phyloP scores from a whole-genome alignment of 2,888 invertebrate species.

The Melikaiella ostensackeni region DNA sequence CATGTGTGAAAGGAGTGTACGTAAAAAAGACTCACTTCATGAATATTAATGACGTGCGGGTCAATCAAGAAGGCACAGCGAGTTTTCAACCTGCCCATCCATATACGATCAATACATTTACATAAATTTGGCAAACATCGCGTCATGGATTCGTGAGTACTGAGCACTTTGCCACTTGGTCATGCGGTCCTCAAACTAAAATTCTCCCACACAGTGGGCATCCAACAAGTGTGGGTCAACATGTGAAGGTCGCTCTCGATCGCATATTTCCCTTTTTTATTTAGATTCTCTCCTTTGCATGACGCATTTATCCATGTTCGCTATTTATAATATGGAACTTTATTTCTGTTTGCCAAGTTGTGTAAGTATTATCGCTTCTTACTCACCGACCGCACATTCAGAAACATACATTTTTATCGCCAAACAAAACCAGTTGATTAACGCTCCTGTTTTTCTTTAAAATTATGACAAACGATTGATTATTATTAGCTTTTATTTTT shows the following conservation, averaged over 20 bases:
- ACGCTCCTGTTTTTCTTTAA: too few species aligned
- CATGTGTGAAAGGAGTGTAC: neutral
- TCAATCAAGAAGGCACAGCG: slow-evolving; percentile 50
- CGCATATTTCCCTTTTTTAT: neutral
- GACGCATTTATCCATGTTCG: slow-evolving; percentile 7
- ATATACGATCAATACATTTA: slow-evolving; percentile 58
- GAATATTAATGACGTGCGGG: slow-evolving; percentile 66
- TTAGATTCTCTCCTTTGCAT: slow-evolving; percentile 2
- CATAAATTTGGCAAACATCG: slow-evolving; percentile 71
- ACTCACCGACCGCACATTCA: neutral
- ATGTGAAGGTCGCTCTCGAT: slow-evolving; percentile 58
- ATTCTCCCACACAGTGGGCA: slow-evolving; percentile 15
- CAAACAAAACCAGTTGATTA: neutral
- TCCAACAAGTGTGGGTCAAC: slow-evolving; percentile 56
- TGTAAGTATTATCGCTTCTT: slow-evolving; percentile 22
- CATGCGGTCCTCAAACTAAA: slow-evolving; percentile 21
- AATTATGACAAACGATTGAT: too few species aligned
- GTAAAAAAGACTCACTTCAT: slow-evolving; percentile 54
- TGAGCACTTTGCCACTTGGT: slow-evolving; percentile 24
- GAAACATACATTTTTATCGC: slow-evolving; percentile 6
- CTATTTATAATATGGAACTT: slow-evolving; percentile 31
- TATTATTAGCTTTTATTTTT: too few species aligned
- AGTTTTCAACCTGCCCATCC: slow-evolving; percentile 53
- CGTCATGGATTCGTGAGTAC: slow-evolving; percentile 59
- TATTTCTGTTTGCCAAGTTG: slow-evolving; percentile 21